Evolutionary conservation across 1,140 invertebrate species (phyloP).

Genomic region (Drosophila orosa): DNA sequence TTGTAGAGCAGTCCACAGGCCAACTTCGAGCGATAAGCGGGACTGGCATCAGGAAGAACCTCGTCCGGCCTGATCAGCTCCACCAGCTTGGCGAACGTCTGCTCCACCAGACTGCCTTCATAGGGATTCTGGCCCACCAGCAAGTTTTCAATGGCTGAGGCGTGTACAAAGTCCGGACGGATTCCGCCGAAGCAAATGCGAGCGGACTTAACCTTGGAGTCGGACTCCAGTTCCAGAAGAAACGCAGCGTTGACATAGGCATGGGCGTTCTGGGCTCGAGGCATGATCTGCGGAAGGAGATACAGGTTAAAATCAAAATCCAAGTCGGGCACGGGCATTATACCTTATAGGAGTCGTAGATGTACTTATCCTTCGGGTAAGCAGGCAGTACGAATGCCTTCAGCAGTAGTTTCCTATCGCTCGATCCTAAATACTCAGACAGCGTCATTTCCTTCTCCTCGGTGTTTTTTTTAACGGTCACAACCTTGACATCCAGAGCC

Average conservation of each 20-base stretch:
- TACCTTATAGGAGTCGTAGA: constrained; percentile 86
- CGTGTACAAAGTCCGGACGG: constrained; percentile 89
- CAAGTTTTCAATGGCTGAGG: constrained; percentile 87
- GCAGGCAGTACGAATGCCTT: constrained; percentile 62
- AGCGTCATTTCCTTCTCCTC: constrained; percentile 60
- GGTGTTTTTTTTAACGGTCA: constrained; percentile 29
- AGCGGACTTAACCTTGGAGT: constrained; percentile 69
- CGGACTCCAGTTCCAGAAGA: constrained; percentile 84
- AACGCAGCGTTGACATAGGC: constrained; percentile 94
- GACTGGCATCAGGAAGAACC: constrained; percentile 87
- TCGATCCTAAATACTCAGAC: constrained; percentile 49
- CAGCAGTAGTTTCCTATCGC: constrained; percentile 52
- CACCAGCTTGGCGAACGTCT: constrained; percentile 86
- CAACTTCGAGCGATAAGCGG: constrained; percentile 87
- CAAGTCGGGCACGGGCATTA: rapidly evolving
- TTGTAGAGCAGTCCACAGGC: constrained; percentile 90
- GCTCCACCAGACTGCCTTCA: constrained; percentile 85
- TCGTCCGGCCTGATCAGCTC: constrained; percentile 87
- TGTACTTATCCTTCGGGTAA: constrained; percentile 65
- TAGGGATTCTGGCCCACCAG: constrained; percentile 86
- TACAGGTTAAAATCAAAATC: not conserved
- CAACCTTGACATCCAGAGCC: constrained; percentile 86
- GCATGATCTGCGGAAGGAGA: constrained; percentile 85
- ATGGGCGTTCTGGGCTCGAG: constrained; percentile 92
- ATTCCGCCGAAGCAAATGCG: constrained; percentile 89